Base-by-base conservation (phyloP, 2,888 invertebrate species). In the Machimus atricapillus region DNA sequence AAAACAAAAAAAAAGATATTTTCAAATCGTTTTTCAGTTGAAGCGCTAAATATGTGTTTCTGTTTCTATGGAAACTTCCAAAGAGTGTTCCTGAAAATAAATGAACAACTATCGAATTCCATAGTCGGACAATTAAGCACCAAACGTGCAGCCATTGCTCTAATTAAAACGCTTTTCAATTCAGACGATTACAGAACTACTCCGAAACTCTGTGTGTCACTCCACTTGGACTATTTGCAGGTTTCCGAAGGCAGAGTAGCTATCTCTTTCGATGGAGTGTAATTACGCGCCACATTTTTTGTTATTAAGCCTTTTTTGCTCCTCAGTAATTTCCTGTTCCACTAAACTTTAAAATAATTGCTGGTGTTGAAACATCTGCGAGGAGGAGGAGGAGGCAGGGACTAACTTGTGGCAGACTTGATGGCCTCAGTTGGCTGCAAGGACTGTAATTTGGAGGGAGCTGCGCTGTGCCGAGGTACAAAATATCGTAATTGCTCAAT, bases 401-500 rank as follows among this genome's bases (percentile, higher is more conserved):
- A 58, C 19, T 9, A 82, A 82, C 58, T 82, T 82, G 82, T 82
- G 66, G 82, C 58, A 19, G 34, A 58, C 82, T 66, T 34, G 82
- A 82, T 23, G 19, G 79, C 27, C 79, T 79, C 79, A 82, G 82
- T 82, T 66, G 82, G 82, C 16, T 82, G n/a, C 34, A 37, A 82
- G 34, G 37, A 58, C 34, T 34, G 66, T 82, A 82, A 82, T 82
- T 82, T 82, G 58, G 82, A 1, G n/a, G n/a, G 58, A 40, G 40
- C 58, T 66, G 19, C 82, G 79, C 56, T 16, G 58, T 23, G 37
- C 37, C 31, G 31, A 66, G 34, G 82, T 79, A 82, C 58, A 34
- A 82, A 66, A 82, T 82, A 82, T 82, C 66, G 58, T 82, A 82
- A 82, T 82, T 82, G 82, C 82, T 82, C 82, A 82, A 82, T 82